Conservation (phyloP, 2,888 invertebrate genomes). For the Zhuqinia jingwanae region DNA sequence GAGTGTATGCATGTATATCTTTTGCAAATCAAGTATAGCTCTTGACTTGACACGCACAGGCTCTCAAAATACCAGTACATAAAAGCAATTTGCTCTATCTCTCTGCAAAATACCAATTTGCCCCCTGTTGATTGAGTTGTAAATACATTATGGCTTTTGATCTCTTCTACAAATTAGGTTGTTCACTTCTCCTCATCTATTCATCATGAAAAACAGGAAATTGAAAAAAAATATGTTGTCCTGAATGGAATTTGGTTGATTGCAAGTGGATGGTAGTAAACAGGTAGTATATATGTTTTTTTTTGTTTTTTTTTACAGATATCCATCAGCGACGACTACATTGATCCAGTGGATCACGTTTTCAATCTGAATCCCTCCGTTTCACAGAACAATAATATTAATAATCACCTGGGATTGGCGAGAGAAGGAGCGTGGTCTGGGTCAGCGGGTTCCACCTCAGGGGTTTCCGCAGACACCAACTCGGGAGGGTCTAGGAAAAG, state of each 20-base stretch:
- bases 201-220: constrained; percentile 9
- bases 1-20: too few species aligned
- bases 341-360: constrained; percentile 87
- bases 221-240: neutral
- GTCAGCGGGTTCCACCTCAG: constrained; percentile 13
- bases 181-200: neutral
- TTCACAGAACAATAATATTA: constrained; percentile 50
- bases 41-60: neutral
- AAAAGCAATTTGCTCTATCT: constrained; percentile 23
- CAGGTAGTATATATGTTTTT: neutral
- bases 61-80: neutral
- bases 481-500: constrained; percentile 65
- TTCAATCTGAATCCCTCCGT: constrained; percentile 50
- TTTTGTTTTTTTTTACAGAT: constrained; percentile 83
- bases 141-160: constrained; percentile 29
- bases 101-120: neutral
- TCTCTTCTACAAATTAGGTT: constrained; percentile 17
- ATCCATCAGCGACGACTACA: constrained; percentile 92
- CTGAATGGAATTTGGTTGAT: too few species aligned
- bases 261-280: too few species aligned
- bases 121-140: constrained; percentile 42
- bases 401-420: constrained; percentile 18
- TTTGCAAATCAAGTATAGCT: too few species aligned
- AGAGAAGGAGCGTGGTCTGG: constrained; percentile 64
- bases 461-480: constrained; percentile 46